Conservation (phyloP, 2,797 vertebrate genomes). For the Craterocephalus amniculus region DNA sequence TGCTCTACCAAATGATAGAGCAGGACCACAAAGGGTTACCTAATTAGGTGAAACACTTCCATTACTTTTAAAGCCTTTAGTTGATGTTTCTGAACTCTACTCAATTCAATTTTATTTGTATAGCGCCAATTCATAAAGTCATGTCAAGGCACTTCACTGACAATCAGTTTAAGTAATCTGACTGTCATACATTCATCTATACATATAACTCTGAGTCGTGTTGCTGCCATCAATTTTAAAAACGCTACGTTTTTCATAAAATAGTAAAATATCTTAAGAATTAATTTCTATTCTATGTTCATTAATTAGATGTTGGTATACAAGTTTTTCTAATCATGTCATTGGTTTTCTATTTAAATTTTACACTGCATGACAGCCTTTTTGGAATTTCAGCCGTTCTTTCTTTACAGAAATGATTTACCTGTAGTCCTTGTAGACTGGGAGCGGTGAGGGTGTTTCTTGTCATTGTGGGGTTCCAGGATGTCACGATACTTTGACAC, state of each 20-base stretch:
- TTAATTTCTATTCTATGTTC: neutral
- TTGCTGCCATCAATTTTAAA: neutral
- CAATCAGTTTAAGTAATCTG: no score
- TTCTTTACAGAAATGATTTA: slow-evolving; percentile 36
- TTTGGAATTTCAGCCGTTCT: neutral
- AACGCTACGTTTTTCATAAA: neutral
- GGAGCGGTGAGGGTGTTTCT: slow-evolving; percentile 73
- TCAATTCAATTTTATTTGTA: no score
- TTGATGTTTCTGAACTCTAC: no score
- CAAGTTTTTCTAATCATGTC: neutral
- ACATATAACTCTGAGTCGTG: neutral
- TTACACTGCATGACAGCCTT: neutral
- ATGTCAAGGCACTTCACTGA: no score
- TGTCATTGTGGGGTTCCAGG: slow-evolving; percentile 95
- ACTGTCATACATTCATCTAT: no score
- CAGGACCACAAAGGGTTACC: neutral
- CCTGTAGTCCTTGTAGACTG: slow-evolving; percentile 84
- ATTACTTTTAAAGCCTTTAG: neutral
- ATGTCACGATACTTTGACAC: slow-evolving; percentile 99
- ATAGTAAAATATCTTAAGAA: neutral
- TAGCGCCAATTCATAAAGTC: no score
- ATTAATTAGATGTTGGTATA: neutral
- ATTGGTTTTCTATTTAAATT: neutral
- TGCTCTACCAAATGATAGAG: no score
- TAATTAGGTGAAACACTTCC: neutral